Evolutionary conservation across 2,888 invertebrate species (phyloP).

Genomic region (Theodoxus fluviatilis): DNA sequence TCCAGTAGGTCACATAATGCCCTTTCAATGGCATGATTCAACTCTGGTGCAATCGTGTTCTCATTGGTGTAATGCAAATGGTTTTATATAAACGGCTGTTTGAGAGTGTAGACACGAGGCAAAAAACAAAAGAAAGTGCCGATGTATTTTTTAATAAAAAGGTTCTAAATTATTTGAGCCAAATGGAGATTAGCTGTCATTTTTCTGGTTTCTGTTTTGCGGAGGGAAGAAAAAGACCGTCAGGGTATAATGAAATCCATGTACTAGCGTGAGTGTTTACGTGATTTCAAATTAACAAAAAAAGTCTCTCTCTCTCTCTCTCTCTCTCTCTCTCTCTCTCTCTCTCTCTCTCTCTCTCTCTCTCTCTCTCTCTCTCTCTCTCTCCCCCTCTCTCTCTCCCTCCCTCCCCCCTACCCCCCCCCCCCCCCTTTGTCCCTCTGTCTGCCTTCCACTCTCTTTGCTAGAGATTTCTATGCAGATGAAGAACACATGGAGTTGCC

Average conservation of each 20-base stretch:
- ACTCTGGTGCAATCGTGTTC: no score
- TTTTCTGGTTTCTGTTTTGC: background rate
- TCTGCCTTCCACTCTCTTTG: background rate
- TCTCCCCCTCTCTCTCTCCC: constrained; percentile 14
- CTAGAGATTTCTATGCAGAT: background rate
- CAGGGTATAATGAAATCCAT: no score
- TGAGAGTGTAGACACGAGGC: background rate
- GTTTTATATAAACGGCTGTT: background rate
- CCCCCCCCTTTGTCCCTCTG: background rate
- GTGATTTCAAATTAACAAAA: no score
- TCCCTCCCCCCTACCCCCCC: background rate
- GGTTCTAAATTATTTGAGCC: no score
- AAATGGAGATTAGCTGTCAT: background rate
- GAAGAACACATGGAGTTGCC: background rate
- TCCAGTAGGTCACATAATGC: no score
- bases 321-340: constrained; percentile 18
- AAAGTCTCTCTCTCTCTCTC: constrained; percentile 12
- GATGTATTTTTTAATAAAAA: no score
- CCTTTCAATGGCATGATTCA: no score
- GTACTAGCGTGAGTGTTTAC: no score
- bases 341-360: constrained; percentile 8
- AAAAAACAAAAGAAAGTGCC: no score
- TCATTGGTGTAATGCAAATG: background rate
- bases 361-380: constrained; percentile 18
- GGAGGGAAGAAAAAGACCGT: no score